Evolutionary conservation across 2,797 vertebrate genomes (phyloP).

Genomic region (Sebastes ruberrimus): DNA sequence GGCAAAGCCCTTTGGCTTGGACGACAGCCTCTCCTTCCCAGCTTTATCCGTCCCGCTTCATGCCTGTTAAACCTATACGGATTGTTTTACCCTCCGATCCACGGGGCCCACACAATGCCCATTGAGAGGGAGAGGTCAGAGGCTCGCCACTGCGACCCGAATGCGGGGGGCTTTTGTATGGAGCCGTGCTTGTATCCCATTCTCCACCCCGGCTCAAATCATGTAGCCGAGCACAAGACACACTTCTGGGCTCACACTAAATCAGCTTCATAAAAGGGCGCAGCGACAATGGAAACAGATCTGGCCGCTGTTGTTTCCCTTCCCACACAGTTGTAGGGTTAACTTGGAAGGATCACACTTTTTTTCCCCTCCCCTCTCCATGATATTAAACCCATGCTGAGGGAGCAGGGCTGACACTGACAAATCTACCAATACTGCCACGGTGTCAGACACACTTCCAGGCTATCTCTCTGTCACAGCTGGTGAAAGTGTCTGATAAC

Average conservation of each 20-base stretch:
- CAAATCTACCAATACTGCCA: constrained; percentile 48
- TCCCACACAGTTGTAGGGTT: constrained; percentile 29
- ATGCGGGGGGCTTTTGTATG: constrained; percentile 52
- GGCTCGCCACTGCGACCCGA: constrained; percentile 55
- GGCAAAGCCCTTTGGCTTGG: constrained; percentile 42
- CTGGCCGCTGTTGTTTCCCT: constrained; percentile 31
- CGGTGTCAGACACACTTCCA: constrained; percentile 53
- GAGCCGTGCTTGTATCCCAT: constrained; percentile 61
- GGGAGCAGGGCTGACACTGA: constrained; percentile 41
- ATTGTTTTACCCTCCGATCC: constrained; percentile 68
- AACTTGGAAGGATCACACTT: constrained; percentile 9
- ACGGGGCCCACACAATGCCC: constrained; percentile 64
- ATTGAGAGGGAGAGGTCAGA: constrained; percentile 71
- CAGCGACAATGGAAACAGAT: constrained; percentile 39
- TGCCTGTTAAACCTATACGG: constrained; percentile 72
- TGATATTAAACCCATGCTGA: constrained; percentile 44
- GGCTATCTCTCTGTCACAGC: constrained; percentile 50
- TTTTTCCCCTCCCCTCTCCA: neutral
- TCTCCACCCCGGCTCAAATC: constrained; percentile 64
- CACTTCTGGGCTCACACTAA: constrained; percentile 64
- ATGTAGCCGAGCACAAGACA: constrained; percentile 51
- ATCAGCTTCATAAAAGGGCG: constrained; percentile 59
- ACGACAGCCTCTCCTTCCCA: constrained; percentile 41
- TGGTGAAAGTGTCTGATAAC: constrained; percentile 52
- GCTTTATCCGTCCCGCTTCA: constrained; percentile 64